Conservation (phyloP, 2,888 invertebrate species). For the Drosophila formosana region DNA sequence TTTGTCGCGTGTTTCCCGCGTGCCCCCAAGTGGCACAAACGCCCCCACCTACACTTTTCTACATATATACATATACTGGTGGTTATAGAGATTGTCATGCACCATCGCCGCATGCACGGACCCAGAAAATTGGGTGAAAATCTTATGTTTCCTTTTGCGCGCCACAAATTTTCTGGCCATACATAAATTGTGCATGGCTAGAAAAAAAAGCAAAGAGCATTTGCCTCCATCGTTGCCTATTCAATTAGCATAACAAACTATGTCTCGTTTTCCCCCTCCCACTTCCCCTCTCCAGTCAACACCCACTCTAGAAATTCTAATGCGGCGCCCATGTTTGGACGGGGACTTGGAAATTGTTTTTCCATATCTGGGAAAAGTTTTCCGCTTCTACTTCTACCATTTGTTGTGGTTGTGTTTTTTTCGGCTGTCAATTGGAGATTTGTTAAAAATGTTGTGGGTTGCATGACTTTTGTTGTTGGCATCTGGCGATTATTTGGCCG, state of each 20-base stretch:
- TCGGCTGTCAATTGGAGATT: conserved; percentile 44
- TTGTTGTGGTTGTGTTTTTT: conserved; percentile 12
- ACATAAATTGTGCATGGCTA: conserved; percentile 66
- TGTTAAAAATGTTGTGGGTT: conserved; percentile 36
- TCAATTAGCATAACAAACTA: conserved; percentile 80
- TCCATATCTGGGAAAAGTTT: conserved; percentile 47
- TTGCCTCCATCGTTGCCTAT: conserved; percentile 43
- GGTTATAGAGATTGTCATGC: conserved; percentile 67
- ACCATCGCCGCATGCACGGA: conserved; percentile 57
- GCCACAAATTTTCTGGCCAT: too few species aligned
- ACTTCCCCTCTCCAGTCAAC: conserved; percentile 35
- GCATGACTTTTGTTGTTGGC: conserved; percentile 38
- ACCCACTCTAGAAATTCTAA: conserved; percentile 57
- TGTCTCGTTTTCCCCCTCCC: conserved; percentile 20
- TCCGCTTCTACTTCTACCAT: not conserved
- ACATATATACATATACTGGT: not conserved
- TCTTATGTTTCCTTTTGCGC: conserved; percentile 41
- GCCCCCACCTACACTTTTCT: conserved; percentile 16
- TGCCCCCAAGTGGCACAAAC: not conserved
- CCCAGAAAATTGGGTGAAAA: conserved; percentile 82
- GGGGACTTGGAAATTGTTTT: conserved; percentile 22
- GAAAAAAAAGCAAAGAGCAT: conserved; percentile 51
- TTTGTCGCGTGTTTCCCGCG: conserved; percentile 60
- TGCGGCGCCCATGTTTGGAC: conserved; percentile 52
- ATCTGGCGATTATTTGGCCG: conserved; percentile 52